Base-by-base conservation (phyloP, 2,888 invertebrate species). In the Sceliomorpha sp. region DNA sequence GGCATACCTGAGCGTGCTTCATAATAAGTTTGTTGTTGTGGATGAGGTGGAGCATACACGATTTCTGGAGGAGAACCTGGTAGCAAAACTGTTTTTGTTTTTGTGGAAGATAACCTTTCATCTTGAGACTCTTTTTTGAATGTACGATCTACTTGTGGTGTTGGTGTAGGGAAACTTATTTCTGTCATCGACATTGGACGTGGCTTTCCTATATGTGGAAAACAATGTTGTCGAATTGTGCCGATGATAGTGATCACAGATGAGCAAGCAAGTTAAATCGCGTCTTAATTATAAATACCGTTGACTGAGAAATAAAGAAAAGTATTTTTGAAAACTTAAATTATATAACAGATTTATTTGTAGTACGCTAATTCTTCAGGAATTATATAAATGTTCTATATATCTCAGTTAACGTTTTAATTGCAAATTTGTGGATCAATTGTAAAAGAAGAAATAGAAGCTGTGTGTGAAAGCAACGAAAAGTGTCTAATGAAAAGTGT, bases 21-120 rank as follows among this genome's bases (percentile, higher is more conserved):
- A 89, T 90, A 86, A 90, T 91, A 87, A 86, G 91, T 86, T 89
- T 90, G 39, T 89, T 90, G 67, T 0, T 68, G 68, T 13, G 76
- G 88, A 20, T 90, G 90, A 1, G 89, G 88, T 3, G 91, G 90
- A 1, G 91, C 91, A 74, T 89, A 92, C 6, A 89, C 90, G 34
- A 91, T 89, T 81, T 91, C 90, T 0, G 92, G 92, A 13, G 92
- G 91, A 20, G 90, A 88, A 37, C 91, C 92, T 5, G 91, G 91
- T 73, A 91, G 89, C 10, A 91, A 77, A 73, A 90, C 85, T 69
- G 88, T 85, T 72, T 89, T 88, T 7, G 78, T 75, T 56, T 80
- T 81, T 15, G 74, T 68, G 32, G 40, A 31, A 9, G 51, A 15
- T 31, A 60, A 12, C 64, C 68, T 56, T 44, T 75, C 59, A 14